Percentiles rank a stretch among this genome's conserved stretches.
phyloP scores from a whole-genome alignment of 1,140 invertebrate species.

The Neoseiulus cucumeris region DNA sequence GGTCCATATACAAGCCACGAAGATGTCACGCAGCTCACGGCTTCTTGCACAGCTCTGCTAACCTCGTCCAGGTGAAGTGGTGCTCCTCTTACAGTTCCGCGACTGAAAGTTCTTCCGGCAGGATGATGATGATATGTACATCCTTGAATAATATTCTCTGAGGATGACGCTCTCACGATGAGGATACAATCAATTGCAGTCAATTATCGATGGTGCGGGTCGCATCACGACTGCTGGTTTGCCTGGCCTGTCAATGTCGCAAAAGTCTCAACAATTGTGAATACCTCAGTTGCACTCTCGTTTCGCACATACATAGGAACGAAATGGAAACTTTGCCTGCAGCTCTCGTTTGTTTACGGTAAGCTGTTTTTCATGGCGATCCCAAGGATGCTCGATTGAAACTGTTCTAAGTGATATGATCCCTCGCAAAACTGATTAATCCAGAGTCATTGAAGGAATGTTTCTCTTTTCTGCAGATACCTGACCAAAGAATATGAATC shows the following conservation, averaged over 20 bases:
- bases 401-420: no score
- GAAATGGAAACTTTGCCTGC: not conserved
- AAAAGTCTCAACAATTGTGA: slow-evolving; percentile 9
- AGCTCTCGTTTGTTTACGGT: slow-evolving; percentile 1
- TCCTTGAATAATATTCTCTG: no score
- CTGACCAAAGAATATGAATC: not conserved
- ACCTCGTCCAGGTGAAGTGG: not conserved
- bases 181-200: not conserved
- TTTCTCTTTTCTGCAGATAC: not conserved
- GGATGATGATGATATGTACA: no score
- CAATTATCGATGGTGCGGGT: not conserved
- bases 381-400: no score
- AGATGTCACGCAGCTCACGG: slow-evolving; percentile 1
- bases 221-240: not conserved
- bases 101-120: no score
- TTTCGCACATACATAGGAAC: not conserved
- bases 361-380: not conserved
- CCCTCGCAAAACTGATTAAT: no score
- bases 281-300: not conserved
- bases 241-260: not conserved
- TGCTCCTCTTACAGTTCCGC: no score
- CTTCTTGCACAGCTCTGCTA: not conserved
- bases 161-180: no score
- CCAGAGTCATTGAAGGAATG: no score
- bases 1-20: slow-evolving; percentile 5